These are phyloP conservation scores for Falco naumanni DNA, from an alignment of 2,797 vertebrate genomes.

Conservation along the genomic window DNA sequence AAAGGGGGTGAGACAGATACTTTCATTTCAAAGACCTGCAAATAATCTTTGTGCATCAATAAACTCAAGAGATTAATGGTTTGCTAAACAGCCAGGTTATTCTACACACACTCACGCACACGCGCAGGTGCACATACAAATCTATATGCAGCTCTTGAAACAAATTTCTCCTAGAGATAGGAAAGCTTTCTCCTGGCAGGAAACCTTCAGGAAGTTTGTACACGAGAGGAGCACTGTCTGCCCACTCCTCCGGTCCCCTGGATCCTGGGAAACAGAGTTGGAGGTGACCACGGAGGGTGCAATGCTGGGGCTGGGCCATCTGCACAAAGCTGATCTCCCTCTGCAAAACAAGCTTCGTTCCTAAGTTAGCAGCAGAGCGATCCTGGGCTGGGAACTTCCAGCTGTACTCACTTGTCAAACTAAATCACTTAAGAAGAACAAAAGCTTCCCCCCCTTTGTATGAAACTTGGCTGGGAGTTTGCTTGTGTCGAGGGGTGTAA, in stretches of 20 bases:
- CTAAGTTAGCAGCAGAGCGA: neutral
- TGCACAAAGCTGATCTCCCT: neutral
- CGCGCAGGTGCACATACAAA: neutral
- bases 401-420: neutral
- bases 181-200: neutral
- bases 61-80: neutral
- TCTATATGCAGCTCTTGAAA: accelerated
- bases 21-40: neutral
- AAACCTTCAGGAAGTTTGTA: neutral
- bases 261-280: accelerated
- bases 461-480: neutral
- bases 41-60: neutral
- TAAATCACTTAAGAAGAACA: neutral
- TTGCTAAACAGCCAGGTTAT: neutral
- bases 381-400: neutral
- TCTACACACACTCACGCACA: neutral
- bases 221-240: neutral
- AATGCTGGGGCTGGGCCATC: neutral
- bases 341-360: neutral
- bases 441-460: too few species aligned
- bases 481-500: neutral
- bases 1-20: neutral
- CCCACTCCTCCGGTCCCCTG: neutral
- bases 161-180: neutral
- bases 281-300: neutral